Conservation (phyloP, 2,113 vertebrate genomes). For the Corynorhinus townsendii region DNA sequence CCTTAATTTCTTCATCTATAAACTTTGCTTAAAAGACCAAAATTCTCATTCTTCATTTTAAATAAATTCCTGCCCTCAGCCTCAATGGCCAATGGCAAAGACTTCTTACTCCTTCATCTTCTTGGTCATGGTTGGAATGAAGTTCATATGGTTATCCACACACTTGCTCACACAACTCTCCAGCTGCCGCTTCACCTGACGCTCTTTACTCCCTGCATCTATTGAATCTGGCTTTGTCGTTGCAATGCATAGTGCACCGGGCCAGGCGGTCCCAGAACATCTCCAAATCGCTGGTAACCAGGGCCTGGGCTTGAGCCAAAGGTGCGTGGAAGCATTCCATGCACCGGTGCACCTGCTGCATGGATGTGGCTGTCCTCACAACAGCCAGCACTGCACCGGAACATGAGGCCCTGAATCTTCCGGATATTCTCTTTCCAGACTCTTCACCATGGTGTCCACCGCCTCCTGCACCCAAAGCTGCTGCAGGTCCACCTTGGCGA, state of each 20-base stretch:
- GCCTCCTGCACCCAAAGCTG: neutral
- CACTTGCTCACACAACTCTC: slow-evolving; percentile 75
- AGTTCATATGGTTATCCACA: slow-evolving; percentile 85
- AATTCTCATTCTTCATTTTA: slow-evolving; percentile 18
- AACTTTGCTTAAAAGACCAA: slow-evolving; percentile 33
- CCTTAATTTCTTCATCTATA: slow-evolving; percentile 29
- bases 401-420: neutral
- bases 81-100: neutral
- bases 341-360: neutral
- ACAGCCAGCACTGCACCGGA: neutral
- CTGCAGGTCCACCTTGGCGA: neutral
- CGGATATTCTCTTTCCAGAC: neutral
- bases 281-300: slow-evolving; percentile 86
- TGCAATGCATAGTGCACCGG: slow-evolving; percentile 80
- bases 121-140: slow-evolving; percentile 85
- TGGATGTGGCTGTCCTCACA: neutral
- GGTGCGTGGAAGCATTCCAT: slow-evolving; percentile 52
- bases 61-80: neutral
- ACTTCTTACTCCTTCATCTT: slow-evolving; percentile 75
- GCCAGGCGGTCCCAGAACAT: slow-evolving; percentile 87
- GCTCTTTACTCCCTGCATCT: slow-evolving; percentile 79
- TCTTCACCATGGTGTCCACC: neutral
- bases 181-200: too few species aligned
- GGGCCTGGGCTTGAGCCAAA: slow-evolving; percentile 84
- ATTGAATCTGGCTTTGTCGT: slow-evolving; percentile 85